Percentiles rank a stretch among this genome's conserved stretches.
phyloP scores from a whole-genome alignment of 2,888 invertebrate species.

The Hymenopus coronatus region DNA sequence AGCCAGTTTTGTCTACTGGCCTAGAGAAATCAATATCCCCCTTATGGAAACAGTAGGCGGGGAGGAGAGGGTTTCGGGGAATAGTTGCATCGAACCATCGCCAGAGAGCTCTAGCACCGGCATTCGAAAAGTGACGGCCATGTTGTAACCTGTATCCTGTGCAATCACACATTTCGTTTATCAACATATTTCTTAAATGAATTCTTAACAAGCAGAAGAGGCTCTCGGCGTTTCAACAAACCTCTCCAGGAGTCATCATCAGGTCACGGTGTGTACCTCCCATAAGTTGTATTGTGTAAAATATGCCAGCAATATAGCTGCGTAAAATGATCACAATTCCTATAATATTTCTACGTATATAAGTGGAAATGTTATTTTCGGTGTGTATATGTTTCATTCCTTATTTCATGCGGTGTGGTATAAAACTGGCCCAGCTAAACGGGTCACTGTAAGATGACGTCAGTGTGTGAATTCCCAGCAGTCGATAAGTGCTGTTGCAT shows the following conservation, averaged over 20 bases:
- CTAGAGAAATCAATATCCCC: conserved; percentile 16
- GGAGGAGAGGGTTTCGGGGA: neutral
- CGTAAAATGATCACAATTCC: neutral
- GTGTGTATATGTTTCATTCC: neutral
- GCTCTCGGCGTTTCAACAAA: neutral
- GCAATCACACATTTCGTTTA: neutral
- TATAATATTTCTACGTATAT: neutral
- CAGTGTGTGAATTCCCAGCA: neutral
- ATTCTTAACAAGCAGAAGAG: neutral
- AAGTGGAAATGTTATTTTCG: neutral
- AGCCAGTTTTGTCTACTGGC: conserved; percentile 8
- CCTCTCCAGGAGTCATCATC: neutral
- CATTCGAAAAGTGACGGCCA: conserved; percentile 3
- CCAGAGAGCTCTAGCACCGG: conserved; percentile 13
- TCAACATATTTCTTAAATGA: neutral
- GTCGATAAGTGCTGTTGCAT: neutral
- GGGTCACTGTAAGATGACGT: neutral
- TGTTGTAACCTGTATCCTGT: conserved; percentile 16
- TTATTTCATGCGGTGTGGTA: neutral
- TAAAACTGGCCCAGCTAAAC: no score
- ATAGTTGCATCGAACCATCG: conserved; percentile 5
- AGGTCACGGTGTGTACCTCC: neutral
- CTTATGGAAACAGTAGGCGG: neutral
- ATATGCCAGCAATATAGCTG: neutral
- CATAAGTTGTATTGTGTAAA: neutral